Conservation (phyloP, 1,140 invertebrate species). For the Papilio machaon region DNA sequence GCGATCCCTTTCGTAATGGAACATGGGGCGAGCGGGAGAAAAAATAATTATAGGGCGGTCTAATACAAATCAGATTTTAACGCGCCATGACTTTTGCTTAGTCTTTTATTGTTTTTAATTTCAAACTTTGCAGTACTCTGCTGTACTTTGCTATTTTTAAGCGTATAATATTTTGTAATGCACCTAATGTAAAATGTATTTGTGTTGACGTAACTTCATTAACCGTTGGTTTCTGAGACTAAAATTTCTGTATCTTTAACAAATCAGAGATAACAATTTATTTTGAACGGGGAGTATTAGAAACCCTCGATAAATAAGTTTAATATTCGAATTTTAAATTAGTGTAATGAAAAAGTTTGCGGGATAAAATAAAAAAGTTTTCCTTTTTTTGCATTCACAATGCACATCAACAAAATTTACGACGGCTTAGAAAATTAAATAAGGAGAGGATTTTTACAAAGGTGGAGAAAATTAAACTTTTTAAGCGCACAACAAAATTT, state of each 20-base stretch:
- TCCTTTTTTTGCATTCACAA: background rate
- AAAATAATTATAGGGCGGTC: conserved; percentile 70
- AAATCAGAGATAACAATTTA: too few relatives aligned
- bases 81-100: conserved; percentile 41
- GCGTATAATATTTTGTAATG: background rate
- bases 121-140: background rate
- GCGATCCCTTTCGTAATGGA: conserved; percentile 65
- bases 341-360: background rate
- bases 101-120: conserved; percentile 33
- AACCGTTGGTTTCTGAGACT: background rate
- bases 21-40: conserved; percentile 58
- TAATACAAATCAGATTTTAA: conserved; percentile 60
- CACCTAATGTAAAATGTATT: too few relatives aligned
- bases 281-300: too few relatives aligned
- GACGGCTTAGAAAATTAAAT: background rate
- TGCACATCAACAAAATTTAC: background rate
- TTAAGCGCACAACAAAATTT: background rate
- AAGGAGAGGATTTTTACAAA: background rate
- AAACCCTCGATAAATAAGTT: too few relatives aligned
- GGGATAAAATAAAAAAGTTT: background rate
- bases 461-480: background rate
- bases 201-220: too few relatives aligned
- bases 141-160: background rate
- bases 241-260: too few relatives aligned
- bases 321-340: too few relatives aligned